These are phyloP conservation scores for Python bivittatus DNA, from an alignment of 2,113 vertebrate species.

Conservation along the genomic window DNA sequence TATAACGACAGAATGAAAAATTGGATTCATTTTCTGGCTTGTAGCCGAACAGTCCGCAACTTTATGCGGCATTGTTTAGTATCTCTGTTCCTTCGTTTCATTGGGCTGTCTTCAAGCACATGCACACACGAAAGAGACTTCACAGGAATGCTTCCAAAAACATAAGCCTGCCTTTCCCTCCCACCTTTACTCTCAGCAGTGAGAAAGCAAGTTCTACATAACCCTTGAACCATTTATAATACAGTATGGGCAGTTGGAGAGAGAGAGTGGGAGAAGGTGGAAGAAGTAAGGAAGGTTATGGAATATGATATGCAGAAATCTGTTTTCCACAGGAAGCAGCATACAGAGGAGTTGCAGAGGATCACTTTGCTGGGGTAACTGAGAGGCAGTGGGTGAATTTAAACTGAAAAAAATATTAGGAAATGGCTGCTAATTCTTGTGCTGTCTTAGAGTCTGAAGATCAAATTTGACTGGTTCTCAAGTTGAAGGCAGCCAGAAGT, in stretches of 20 bases:
- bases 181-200: constrained; percentile 41
- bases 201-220: constrained; percentile 54
- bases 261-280: rapidly evolving
- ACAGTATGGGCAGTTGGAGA: background rate
- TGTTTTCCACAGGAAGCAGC: background rate
- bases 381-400: constrained; percentile 13
- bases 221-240: constrained; percentile 39
- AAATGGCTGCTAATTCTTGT: constrained; percentile 19
- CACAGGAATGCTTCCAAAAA: constrained; percentile 67
- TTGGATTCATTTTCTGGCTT: constrained; percentile 87
- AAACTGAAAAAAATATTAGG: background rate
- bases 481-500: background rate
- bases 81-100: constrained; percentile 71
- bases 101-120: constrained; percentile 59
- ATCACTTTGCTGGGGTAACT: background rate
- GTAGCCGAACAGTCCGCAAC: constrained; percentile 82
- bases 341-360: constrained; percentile 1
- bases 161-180: constrained; percentile 44
- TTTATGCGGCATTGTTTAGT: constrained; percentile 74
- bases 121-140: constrained; percentile 42
- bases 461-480: background rate
- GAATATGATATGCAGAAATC: constrained; percentile 42
- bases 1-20: constrained; percentile 89
- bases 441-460: background rate
- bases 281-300: background rate